Base-by-base conservation (phyloP, 2,797 vertebrate genomes). In the Myotis vivesi region DNA sequence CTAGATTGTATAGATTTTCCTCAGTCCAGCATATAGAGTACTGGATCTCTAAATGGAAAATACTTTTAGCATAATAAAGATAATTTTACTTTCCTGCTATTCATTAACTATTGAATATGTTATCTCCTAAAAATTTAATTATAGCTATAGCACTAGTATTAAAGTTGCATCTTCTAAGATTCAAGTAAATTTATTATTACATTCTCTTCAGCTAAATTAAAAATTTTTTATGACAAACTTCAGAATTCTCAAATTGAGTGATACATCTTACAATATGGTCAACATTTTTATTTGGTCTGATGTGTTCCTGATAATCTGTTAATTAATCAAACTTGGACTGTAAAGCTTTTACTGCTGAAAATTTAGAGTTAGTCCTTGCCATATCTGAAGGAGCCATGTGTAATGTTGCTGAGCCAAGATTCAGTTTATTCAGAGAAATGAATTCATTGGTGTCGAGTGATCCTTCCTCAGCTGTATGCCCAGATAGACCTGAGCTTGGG, bases 361-460 rank as follows among this genome's bases (percentile, higher is more conserved):
- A 28, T 83, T 86, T 23, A 66, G 85, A 28, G 8, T 81, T 89
- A 36, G 38, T 76, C 46, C 64, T 88, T 68, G 51, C 46, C 51
- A 1, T 51, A 51, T 93, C 30, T 57, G 53, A 72, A 77, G 51
- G 62, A 83, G 12, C 64, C 13, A 2, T 53, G 6, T 84, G 33
- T 57, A 72, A 91, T 36, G 68, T 81, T 84, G 15, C 81, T 73
- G 23, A 71, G 38, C 79, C 36, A 71, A 73, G 53, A 77, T 33
- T 46, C 30, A 30, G 66, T 94, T 76, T 80, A 88, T 89, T 92
- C 64, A 68, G 28, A 84, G 33, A 90, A 95, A 71, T 66, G 68
- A 93, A 38, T 44, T 86, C 25, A 55, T 30, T 79, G 76, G 87
- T 88, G 79, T 69, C 57, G 73, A 92, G 66, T 96, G 93, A 94